phyloP scores from a whole-genome alignment of 2,888 invertebrate genomes.

The Scaptomyza caliginosa region DNA sequence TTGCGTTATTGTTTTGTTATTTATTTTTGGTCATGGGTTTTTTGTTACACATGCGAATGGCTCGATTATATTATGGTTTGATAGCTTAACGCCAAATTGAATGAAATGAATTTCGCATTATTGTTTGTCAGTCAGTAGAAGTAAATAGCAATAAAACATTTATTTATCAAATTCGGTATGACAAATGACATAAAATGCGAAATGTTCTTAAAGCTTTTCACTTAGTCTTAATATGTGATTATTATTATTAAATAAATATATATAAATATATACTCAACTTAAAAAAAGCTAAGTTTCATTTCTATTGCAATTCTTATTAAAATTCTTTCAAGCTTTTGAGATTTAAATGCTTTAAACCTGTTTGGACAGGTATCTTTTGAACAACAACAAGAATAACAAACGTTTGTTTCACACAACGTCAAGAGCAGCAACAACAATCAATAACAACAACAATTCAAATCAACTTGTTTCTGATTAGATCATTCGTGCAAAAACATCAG shows the following conservation, averaged over 20 bases:
- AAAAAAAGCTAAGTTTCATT: too few species aligned
- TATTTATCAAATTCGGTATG: slow-evolving; percentile 31
- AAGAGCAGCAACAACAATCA: slow-evolving; percentile 26
- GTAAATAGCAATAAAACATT: slow-evolving; percentile 2
- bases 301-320: not conserved
- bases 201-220: slow-evolving; percentile 16
- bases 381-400: slow-evolving; percentile 21
- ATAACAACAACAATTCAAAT: slow-evolving; percentile 68
- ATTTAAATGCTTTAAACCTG: slow-evolving; percentile 30
- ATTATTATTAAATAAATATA: not conserved
- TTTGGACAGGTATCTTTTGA: slow-evolving; percentile 15
- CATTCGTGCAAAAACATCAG: slow-evolving; percentile 76
- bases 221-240: not conserved
- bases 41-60: slow-evolving; percentile 18
- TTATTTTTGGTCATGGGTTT: slow-evolving; percentile 28
- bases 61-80: slow-evolving; percentile 16
- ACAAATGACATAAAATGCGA: slow-evolving; percentile 32
- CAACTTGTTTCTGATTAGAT: slow-evolving; percentile 78
- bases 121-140: not conserved
- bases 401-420: slow-evolving; percentile 19
- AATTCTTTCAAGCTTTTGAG: slow-evolving; percentile 1
- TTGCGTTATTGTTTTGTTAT: not conserved
- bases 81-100: slow-evolving; percentile 28
- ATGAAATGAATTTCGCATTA: slow-evolving; percentile 7
- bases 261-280: too few species aligned